phyloP scores from a whole-genome alignment of 2,797 vertebrate genomes.

The Clarias platycephalus region DNA sequence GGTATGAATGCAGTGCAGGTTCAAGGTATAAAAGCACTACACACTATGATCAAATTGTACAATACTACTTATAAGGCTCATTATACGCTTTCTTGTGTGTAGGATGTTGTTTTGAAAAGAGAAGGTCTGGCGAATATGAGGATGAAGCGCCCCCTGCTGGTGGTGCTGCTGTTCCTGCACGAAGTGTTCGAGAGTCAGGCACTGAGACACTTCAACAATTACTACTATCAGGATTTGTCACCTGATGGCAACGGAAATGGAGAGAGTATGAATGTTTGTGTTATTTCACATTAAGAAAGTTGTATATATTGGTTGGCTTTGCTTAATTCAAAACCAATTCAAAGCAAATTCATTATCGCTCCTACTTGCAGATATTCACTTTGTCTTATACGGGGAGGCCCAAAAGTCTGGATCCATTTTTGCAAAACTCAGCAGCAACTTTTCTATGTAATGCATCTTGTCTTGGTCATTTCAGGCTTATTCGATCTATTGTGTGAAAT shows the following conservation, averaged over 20 bases:
- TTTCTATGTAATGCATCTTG: too few relatives aligned
- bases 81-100: slow-evolving; percentile 6
- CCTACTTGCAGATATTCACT: not conserved
- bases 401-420: too few relatives aligned
- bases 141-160: slow-evolving; percentile 67
- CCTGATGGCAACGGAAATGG: slow-evolving; percentile 71
- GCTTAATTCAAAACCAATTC: not conserved
- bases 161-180: slow-evolving; percentile 60
- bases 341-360: not conserved
- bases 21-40: not conserved
- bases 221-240: slow-evolving; percentile 81
- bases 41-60: not conserved
- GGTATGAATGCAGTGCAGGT: not conserved
- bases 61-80: not conserved
- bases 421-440: too few relatives aligned
- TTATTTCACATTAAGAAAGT: not conserved
- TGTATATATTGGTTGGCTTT: not conserved
- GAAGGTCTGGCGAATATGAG: slow-evolving; percentile 55
- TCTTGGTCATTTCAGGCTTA: too few relatives aligned
- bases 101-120: slow-evolving; percentile 34
- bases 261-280: slow-evolving; percentile 71
- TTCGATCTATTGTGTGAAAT: too few relatives aligned
- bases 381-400: not conserved
- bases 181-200: slow-evolving; percentile 56
- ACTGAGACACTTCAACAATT: slow-evolving; percentile 78